Evolutionary conservation across 2,113 vertebrate species (phyloP).

Genomic region (Silurus asotus): DNA sequence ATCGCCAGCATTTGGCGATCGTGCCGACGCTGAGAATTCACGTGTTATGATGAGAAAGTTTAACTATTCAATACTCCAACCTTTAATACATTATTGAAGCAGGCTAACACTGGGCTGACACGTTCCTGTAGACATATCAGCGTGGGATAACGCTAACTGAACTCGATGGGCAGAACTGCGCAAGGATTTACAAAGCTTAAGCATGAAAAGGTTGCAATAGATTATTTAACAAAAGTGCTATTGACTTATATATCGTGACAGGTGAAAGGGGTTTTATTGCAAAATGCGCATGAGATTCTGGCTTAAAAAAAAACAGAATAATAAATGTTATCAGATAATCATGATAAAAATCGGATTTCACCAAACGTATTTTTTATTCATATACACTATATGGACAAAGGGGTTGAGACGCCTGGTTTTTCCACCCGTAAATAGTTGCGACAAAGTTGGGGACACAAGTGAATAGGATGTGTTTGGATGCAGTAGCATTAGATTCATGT

Average conservation of each 20-base stretch:
- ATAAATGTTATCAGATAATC: neutral
- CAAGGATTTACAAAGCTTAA: neutral
- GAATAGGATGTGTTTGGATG: too few relatives aligned
- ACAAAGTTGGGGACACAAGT: too few relatives aligned
- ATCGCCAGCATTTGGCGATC: slow-evolving; percentile 40
- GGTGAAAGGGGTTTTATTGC: neutral
- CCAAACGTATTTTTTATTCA: too few relatives aligned
- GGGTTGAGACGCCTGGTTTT: too few relatives aligned
- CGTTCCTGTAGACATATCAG: neutral
- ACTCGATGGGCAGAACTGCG: neutral
- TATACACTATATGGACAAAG: too few relatives aligned
- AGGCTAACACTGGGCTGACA: neutral
- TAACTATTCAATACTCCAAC: neutral
- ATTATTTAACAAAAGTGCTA: too few relatives aligned
- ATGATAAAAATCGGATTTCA: too few relatives aligned
- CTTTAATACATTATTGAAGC: neutral
- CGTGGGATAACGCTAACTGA: neutral
- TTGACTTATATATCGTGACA: neutral
- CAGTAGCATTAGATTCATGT: too few relatives aligned
- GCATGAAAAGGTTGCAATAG: neutral
- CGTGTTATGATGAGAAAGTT: neutral
- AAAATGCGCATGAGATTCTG: neutral
- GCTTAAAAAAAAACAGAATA: neutral
- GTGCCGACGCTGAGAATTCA: slow-evolving; percentile 60
- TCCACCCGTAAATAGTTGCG: too few relatives aligned